Conservation (phyloP, 2,888 invertebrate genomes). For the Drosophila parthenogenetica region DNA sequence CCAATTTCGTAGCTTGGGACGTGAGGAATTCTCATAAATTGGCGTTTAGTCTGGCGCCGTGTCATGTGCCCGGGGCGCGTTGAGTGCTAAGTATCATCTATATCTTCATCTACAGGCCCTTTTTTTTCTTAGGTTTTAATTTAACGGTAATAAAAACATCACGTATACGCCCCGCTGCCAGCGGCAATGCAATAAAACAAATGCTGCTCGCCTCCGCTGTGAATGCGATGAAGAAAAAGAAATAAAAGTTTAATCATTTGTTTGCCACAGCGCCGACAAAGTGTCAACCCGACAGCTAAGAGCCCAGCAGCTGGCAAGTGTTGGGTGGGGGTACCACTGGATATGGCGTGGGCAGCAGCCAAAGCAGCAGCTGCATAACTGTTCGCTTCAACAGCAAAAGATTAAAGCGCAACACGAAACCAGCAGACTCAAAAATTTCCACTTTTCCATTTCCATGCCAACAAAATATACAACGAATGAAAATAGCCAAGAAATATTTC, state of each 20-base stretch:
- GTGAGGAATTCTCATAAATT: conserved; percentile 54
- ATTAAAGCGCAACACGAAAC: conserved; percentile 70
- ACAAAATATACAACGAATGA: conserved; percentile 49
- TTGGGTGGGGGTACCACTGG: background rate
- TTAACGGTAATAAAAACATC: conserved; percentile 78
- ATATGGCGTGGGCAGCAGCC: conserved; percentile 44
- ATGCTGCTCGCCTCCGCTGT: conserved; percentile 34
- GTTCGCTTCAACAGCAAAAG: conserved; percentile 49
- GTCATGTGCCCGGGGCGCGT: conserved; percentile 24
- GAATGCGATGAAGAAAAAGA: background rate
- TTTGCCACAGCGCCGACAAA: conserved; percentile 31
- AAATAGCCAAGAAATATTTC: conserved; percentile 52
- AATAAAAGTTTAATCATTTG: conserved; percentile 59
- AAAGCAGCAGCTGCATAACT: conserved; percentile 65
- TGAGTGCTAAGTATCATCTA: conserved; percentile 32
- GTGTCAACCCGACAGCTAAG: conserved; percentile 38
- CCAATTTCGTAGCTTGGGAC: background rate
- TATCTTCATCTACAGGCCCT: conserved; percentile 7
- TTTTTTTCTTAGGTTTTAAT: conserved; percentile 54
- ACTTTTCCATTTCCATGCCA: conserved; percentile 35
- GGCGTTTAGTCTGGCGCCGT: conserved; percentile 35
- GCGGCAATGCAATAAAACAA: conserved; percentile 68
- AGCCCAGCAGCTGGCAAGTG: conserved; percentile 1
- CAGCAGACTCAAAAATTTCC: conserved; percentile 40
- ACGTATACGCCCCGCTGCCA: conserved; percentile 73